Conservation (phyloP, 2,113 vertebrate genomes). For the Sceloporus undulatus region DNA sequence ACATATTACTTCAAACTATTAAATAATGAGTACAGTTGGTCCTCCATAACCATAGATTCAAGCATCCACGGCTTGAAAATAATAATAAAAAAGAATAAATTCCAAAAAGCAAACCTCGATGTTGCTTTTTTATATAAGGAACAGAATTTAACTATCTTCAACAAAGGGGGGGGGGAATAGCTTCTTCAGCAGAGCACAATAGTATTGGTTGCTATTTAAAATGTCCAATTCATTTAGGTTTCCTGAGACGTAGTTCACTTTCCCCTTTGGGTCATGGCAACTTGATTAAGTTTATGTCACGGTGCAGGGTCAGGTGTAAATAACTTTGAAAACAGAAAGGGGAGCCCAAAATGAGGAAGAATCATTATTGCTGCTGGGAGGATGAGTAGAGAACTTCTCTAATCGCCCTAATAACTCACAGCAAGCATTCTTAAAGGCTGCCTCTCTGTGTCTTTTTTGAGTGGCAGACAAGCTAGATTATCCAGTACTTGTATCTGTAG, state of each 20-base stretch:
- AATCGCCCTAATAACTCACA: slow-evolving; percentile 17
- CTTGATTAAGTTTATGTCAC: slow-evolving; percentile 14
- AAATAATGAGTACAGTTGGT: no score
- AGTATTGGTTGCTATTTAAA: not conserved
- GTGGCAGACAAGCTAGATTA: not conserved
- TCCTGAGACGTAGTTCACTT: not conserved
- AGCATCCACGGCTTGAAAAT: no score
- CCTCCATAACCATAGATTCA: no score
- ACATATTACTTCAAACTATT: no score
- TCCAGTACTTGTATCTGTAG: not conserved
- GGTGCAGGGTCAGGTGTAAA: slow-evolving; percentile 19
- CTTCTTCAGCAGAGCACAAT: not conserved
- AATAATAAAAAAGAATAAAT: no score
- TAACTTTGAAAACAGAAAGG: not conserved
- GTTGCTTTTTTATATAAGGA: no score
- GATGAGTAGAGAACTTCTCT: not conserved
- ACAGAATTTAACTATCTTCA: not conserved
- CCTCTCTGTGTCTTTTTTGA: not conserved
- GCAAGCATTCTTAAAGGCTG: slow-evolving; percentile 5
- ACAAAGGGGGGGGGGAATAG: not conserved
- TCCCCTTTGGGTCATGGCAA: slow-evolving; percentile 7
- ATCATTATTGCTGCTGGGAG: slow-evolving; percentile 15
- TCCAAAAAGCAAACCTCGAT: no score
- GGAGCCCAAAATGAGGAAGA: slow-evolving; percentile 7
- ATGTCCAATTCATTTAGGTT: not conserved